Evolutionary conservation across 2,797 vertebrate genomes (phyloP).

Genomic region (Lerista edwardsae): DNA sequence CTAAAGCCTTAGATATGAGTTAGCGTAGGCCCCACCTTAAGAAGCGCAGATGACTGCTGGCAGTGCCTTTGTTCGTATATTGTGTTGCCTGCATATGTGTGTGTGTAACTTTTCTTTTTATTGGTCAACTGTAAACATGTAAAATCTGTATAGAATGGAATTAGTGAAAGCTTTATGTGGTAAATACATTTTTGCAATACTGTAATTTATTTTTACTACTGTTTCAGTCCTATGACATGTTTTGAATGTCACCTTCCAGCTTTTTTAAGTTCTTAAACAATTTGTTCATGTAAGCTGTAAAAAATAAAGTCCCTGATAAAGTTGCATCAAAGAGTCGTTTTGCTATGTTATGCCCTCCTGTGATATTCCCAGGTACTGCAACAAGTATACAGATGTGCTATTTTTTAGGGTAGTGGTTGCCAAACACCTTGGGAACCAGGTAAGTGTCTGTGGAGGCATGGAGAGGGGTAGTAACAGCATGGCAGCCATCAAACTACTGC

Average conservation of each 20-base stretch:
- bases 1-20: background rate
- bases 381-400: background rate
- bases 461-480: no score
- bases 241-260: conserved; percentile 53
- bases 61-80: conserved; percentile 75
- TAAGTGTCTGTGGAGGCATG: no score
- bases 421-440: no score
- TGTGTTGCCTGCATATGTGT: conserved; percentile 52
- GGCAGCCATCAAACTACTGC: no score
- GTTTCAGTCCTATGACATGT: conserved; percentile 61
- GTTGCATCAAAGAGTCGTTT: background rate
- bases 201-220: conserved; percentile 76
- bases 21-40: conserved; percentile 40
- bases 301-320: conserved; percentile 40
- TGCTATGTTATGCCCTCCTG: background rate
- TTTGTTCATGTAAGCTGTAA: conserved; percentile 41
- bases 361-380: background rate
- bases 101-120: conserved; percentile 44
- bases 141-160: conserved; percentile 68
- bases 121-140: conserved; percentile 65
- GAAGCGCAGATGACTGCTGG: conserved; percentile 63
- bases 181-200: conserved; percentile 72
- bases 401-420: no score
- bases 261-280: conserved; percentile 58
- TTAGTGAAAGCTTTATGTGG: conserved; percentile 74